Evolutionary conservation across 2,797 vertebrate species (phyloP), one percentile per base, ranked within the genome.

Genomic region (Chelidonichthys spinosus): DNA sequence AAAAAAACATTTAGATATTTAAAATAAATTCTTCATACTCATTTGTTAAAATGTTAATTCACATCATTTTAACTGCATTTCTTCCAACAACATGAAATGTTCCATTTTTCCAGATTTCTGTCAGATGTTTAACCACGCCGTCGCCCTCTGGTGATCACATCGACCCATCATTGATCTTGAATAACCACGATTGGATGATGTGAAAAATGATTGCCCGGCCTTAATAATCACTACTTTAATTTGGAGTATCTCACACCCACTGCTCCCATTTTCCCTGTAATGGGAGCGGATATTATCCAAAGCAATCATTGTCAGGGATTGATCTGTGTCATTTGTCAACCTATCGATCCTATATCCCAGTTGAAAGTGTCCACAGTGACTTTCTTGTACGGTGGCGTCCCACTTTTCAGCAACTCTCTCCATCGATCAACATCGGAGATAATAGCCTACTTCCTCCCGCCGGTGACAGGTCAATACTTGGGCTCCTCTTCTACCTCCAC

Each of bases 341-440:
- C 50, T 63, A 84, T 82, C 70, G 70, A 90, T 75, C 13, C 63
- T 14, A 55, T 72, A 58, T 52, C 60, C 36, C 44, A 35, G 44
- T 9, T 78, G 50, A 62, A 82, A 75, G 62, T 53, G 72, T 90
- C 83, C 52, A 75, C 58, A 36, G 72, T 74, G 43, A 84, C 74
- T 85, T 77, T 66, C 56, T 74, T 10, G 1, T 25, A 11, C 43
- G 4, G 35, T n/a, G 33, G 60, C n/a, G 50, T 73, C 86, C 75
- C 66, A 74, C 68, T 76, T 91, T 85, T 59, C 33, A 25, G 53
- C 7, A 35, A 49, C 32, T 63, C 60, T 59, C 3, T 59, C 55
- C 69, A 91, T 92, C 63, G 50, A 92, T 90, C 83, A 70, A 33
- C 54, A 5, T 15, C 17, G 11, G 53, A 50, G 46, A 44, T 44